A percentile compares a stretch with the other conserved stretches of the same genome.
phyloP scores from a whole-genome alignment of 2,113 vertebrate genomes.

The Delphinapterus leucas region DNA sequence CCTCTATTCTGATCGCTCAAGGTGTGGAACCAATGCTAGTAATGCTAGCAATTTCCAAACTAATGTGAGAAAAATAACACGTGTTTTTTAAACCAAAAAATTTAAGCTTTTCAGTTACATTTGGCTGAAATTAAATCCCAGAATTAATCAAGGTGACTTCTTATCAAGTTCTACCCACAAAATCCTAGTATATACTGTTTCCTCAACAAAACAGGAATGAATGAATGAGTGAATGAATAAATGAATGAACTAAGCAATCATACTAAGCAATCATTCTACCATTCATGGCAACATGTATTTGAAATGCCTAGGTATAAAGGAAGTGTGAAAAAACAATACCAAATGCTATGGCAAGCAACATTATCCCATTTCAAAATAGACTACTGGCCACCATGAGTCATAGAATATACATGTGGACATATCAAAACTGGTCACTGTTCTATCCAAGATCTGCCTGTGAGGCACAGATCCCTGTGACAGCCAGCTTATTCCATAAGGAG shows the following conservation, averaged over 20 bases:
- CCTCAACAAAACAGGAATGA: background rate
- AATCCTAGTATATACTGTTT: background rate
- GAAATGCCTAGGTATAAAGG: background rate
- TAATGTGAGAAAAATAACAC: background rate
- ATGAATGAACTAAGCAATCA: background rate
- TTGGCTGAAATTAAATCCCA: conserved; percentile 21
- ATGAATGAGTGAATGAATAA: background rate
- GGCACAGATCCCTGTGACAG: background rate
- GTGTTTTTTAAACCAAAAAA: background rate
- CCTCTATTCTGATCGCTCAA: background rate
- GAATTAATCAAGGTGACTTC: background rate
- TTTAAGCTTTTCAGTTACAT: background rate
- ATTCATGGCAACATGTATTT: background rate
- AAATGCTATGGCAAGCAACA: background rate
- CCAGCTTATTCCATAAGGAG: background rate
- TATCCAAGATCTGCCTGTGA: background rate
- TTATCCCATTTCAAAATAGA: background rate
- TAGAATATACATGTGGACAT: background rate
- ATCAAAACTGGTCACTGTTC: background rate
- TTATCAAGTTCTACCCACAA: background rate
- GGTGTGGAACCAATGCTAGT: background rate
- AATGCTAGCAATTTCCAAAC: background rate
- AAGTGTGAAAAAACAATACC: background rate
- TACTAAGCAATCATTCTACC: background rate
- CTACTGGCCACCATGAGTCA: background rate